These are phyloP conservation scores for Antitype chi DNA, from an alignment of 2,888 invertebrate genomes.

Conservation along the genomic window DNA sequence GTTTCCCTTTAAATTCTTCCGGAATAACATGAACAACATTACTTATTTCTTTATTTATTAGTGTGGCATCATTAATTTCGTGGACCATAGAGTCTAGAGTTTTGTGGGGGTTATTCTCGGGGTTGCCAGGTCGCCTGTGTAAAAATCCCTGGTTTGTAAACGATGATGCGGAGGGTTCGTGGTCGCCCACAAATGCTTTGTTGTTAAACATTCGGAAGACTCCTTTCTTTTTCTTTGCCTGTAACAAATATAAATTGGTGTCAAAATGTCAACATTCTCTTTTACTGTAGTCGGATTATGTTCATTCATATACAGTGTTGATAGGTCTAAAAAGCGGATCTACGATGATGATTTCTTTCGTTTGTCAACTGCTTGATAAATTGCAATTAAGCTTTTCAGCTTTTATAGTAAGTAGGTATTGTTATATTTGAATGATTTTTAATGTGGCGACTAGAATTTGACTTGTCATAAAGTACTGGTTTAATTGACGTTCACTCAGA, in stretches of 20 bases:
- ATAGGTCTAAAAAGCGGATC: not conserved
- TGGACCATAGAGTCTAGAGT: conserved; percentile 81
- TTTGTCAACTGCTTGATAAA: not conserved
- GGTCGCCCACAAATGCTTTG: conserved; percentile 73
- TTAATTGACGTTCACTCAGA: too few species aligned
- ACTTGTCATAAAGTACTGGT: not conserved
- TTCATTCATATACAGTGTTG: too few species aligned
- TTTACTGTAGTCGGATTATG: not conserved
- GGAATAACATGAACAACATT: conserved; percentile 68
- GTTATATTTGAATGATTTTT: not conserved
- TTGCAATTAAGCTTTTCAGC: not conserved
- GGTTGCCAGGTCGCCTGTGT: conserved; percentile 81
- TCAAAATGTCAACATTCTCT: not conserved
- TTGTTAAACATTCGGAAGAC: conserved; percentile 76
- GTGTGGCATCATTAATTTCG: conserved; percentile 75
- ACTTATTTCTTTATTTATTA: conserved; percentile 52
- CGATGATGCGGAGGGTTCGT: conserved; percentile 56
- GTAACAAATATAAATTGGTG: conserved; percentile 43
- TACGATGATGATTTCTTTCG: not conserved
- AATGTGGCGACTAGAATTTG: not conserved
- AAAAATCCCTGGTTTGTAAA: conserved; percentile 79
- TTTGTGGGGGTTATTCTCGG: conserved; percentile 80
- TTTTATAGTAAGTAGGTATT: too few species aligned
- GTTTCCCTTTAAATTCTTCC: conserved; percentile 79
- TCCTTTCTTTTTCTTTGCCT: conserved; percentile 72